phyloP scores from a whole-genome alignment of 2,113 vertebrate genomes.

The Leucopsar rothschildi region DNA sequence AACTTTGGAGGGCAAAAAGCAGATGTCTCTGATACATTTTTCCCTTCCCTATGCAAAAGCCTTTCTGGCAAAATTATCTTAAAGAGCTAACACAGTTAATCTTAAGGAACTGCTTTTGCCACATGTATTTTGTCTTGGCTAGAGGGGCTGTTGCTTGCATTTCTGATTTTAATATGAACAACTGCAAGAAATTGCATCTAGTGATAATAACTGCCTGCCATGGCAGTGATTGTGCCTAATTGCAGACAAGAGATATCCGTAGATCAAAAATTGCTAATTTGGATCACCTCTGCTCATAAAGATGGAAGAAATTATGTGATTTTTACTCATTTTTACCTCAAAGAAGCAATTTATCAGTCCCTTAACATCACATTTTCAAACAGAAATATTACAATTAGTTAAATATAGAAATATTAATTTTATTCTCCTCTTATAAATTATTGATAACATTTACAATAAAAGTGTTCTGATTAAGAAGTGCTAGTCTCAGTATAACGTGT shows the following conservation, averaged over 20 bases:
- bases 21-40: background rate
- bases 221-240: background rate
- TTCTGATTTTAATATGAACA: background rate
- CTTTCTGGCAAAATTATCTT: background rate
- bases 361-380: background rate
- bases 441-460: background rate
- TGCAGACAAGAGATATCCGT: background rate
- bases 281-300: background rate
- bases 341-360: background rate
- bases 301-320: background rate
- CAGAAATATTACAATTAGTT: background rate
- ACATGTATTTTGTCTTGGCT: background rate
- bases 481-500: background rate
- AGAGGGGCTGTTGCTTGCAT: background rate
- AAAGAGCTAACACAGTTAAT: background rate
- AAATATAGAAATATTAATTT: background rate
- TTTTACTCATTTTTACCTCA: background rate
- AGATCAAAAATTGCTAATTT: background rate
- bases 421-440: background rate
- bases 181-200: background rate
- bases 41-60: background rate
- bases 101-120: background rate
- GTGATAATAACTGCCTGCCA: background rate
- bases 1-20: background rate
- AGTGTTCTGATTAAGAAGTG: background rate